These are phyloP conservation scores for Sinocyclocheilus anshuiensis DNA, from an alignment of 2,113 vertebrate species.

Conservation along the genomic window DNA sequence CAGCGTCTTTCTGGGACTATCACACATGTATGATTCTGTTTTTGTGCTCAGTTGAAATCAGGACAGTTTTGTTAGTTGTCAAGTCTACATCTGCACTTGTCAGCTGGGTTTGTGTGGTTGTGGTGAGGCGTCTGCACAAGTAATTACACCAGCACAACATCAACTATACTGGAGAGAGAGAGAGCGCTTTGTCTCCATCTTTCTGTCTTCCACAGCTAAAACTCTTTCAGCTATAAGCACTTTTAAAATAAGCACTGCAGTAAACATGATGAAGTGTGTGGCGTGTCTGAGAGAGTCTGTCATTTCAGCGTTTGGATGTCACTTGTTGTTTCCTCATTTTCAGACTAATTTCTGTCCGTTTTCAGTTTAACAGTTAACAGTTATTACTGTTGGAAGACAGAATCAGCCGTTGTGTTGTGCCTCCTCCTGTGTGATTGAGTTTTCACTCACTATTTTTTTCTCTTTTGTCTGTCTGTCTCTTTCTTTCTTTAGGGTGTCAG, in stretches of 20 bases:
- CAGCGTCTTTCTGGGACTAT: not conserved
- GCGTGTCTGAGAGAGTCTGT: not conserved
- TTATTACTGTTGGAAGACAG: constrained; percentile 60
- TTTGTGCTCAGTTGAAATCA: constrained; percentile 29
- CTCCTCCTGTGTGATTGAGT: constrained; percentile 64
- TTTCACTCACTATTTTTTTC: constrained; percentile 52
- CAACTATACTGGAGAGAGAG: constrained; percentile 5
- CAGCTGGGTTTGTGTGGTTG: constrained; percentile 27
- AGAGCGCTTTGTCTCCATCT: not conserved
- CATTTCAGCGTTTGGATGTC: constrained; percentile 4
- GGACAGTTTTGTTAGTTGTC: constrained; percentile 30
- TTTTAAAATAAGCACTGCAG: constrained; percentile 72
- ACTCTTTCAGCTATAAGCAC: constrained; percentile 76
- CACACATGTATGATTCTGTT: not conserved
- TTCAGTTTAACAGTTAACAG: too few relatives aligned
- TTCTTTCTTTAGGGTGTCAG: constrained; percentile 60
- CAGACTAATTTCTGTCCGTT: constrained; percentile 25
- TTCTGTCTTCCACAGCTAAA: constrained; percentile 73
- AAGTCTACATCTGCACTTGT: constrained; percentile 37
- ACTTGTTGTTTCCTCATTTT: constrained; percentile 11
- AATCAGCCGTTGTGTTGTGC: constrained; percentile 64
- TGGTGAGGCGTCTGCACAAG: constrained; percentile 15
- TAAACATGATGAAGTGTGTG: constrained; percentile 42
- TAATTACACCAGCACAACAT: constrained; percentile 22
- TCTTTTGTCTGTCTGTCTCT: constrained; percentile 63